Conservation (phyloP, 2,797 vertebrate species). For the Astyanax mexicanus region DNA sequence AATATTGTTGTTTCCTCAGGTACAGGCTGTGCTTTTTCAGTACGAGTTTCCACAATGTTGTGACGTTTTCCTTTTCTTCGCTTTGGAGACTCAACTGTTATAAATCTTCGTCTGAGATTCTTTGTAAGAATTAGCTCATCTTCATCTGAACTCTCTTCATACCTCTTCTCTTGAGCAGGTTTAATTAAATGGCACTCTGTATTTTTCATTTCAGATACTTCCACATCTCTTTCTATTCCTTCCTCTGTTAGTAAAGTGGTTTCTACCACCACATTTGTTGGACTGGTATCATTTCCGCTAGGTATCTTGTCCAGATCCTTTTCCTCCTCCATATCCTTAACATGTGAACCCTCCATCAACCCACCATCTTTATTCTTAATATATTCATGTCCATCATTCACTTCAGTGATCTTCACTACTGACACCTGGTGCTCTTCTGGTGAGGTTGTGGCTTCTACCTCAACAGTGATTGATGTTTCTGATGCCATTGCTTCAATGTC, state of each 20-base stretch:
- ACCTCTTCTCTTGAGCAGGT: neutral
- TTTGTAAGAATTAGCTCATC: constrained; percentile 7
- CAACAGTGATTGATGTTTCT: neutral
- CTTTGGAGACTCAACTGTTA: constrained; percentile 25
- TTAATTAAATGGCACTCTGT: too few species aligned
- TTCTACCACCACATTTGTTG: neutral
- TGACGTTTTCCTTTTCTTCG: constrained; percentile 22
- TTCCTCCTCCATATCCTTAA: neutral
- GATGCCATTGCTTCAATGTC: neutral
- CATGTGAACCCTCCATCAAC: neutral
- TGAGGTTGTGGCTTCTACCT: neutral
- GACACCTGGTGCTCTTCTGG: neutral
- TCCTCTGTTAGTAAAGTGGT: neutral
- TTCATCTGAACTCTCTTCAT: constrained; percentile 18
- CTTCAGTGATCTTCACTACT: constrained; percentile 14
- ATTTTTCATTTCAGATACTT: too few species aligned
- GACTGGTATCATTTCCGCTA: neutral
- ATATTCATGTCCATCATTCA: neutral
- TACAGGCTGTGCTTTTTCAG: neutral
- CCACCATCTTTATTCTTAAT: neutral
- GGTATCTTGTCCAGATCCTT: neutral
- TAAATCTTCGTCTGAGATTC: constrained; percentile 31
- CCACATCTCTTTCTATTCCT: neutral
- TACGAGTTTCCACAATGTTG: neutral
- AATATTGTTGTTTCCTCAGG: neutral